Conservation (phyloP, 53 echinoderm and acorn worm species). For the Crossaster papposus region DNA sequence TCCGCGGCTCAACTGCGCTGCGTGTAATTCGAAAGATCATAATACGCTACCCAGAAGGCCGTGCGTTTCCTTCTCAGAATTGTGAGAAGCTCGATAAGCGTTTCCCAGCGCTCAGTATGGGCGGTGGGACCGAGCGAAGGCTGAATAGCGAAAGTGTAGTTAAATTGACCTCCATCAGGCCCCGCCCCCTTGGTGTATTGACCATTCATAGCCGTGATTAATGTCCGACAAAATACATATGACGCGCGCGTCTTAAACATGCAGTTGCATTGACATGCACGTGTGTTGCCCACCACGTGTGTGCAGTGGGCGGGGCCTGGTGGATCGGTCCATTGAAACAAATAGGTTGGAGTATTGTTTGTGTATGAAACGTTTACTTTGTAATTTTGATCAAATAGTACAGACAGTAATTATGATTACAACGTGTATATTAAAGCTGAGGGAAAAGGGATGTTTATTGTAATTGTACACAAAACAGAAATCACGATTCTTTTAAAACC, state of each 20-base stretch:
- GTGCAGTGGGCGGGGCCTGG: too few relatives aligned
- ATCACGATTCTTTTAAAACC: too few relatives aligned
- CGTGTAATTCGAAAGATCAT: too few relatives aligned
- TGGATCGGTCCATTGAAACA: not conserved
- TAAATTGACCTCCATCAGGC: not conserved
- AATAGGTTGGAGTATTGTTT: not conserved
- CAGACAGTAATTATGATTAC: not conserved
- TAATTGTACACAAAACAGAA: not conserved
- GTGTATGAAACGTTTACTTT: not conserved
- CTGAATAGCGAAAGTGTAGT: conserved; percentile 8
- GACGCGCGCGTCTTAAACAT: not conserved
- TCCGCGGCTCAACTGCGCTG: too few relatives aligned
- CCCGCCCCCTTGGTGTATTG: too few relatives aligned
- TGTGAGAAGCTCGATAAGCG: too few relatives aligned
- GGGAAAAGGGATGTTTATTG: not conserved
- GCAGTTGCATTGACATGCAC: not conserved
- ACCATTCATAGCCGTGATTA: too few relatives aligned
- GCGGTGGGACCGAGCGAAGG: too few relatives aligned
- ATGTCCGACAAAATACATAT: too few relatives aligned
- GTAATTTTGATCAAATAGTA: not conserved
- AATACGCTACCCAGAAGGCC: too few relatives aligned
- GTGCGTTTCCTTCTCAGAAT: too few relatives aligned
- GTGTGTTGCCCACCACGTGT: not conserved
- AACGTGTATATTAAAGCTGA: not conserved
- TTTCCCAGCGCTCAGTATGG: too few relatives aligned